Base-by-base conservation (phyloP, 2,113 vertebrate species). In the Ceyx margarethae region DNA sequence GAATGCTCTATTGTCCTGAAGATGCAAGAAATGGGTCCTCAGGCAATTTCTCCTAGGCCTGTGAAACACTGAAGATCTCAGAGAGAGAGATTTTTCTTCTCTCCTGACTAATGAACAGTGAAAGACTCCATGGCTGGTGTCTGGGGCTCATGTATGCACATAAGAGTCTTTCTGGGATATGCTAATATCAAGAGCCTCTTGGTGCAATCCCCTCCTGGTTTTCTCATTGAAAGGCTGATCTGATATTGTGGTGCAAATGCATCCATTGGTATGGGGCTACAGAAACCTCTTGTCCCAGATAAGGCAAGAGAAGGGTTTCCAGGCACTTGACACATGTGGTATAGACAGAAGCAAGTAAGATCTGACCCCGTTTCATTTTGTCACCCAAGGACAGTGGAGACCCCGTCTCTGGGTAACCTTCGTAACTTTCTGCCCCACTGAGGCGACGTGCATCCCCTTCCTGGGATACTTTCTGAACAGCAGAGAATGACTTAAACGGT, bases 401-500 rank as follows among this genome's bases (percentile, higher is more conserved):
- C 3, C 7, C 4, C 4, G 1, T 42, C 42, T 37, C 16, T 45
- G 43, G 28, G 15, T 6, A 54, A 82, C 21, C 13, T 45, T 31
- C 53, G 48, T 26, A 46, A 8, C 31, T 35, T 67, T 31, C 35
- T 20, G 16, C 23, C 64, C 26, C 10, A 2, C 19, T 15, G 35
- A 40, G 6, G 57, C 53, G 33, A 69, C 7, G 5, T 1, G 11
- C 2, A 15, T 61, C 29, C 15, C 20, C 9, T 71, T 66, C 43
- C 46, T 2, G 10, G 51, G 79, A 56, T 10, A n/a, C 4, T 72
- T 31, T 75, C 11, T 1, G 0, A 33, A 48, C 5, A 4, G 4
- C 33, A 90, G 22, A 0, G 0, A 60, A n/a, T 2, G 2, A 5
- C 20, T 0, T 0, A 56, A 45, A 2, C 61, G 1, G 19, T 0